phyloP scores from a whole-genome alignment of 2,797 vertebrate genomes.

The Cynopterus sphinx region DNA sequence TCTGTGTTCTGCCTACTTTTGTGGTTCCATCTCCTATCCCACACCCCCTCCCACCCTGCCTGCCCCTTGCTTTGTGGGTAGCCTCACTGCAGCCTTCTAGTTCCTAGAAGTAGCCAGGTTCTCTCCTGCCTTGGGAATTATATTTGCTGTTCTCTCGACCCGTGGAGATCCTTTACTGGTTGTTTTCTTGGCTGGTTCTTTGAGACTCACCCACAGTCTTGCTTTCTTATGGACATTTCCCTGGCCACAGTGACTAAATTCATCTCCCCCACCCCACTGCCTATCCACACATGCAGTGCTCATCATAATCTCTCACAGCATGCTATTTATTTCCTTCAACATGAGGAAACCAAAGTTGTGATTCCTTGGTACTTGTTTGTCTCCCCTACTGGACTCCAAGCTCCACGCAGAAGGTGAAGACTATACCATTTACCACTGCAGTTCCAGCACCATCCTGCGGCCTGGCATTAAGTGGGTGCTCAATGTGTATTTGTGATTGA shows the following conservation, averaged over 20 bases:
- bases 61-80: neutral
- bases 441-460: neutral
- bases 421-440: neutral
- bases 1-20: neutral
- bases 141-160: neutral
- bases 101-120: neutral
- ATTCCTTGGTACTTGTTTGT: neutral
- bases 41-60: neutral
- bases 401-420: neutral
- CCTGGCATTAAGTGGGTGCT: neutral
- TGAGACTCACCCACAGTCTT: neutral
- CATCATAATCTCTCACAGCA: neutral
- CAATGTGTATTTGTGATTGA: neutral
- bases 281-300: neutral
- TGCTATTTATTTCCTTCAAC: neutral
- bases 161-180: neutral
- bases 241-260: neutral
- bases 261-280: neutral
- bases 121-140: neutral
- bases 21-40: no score
- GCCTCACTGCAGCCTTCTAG: neutral
- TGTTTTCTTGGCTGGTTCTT: neutral
- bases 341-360: neutral
- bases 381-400: neutral
- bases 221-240: neutral